A percentile compares a stretch with the other conserved stretches of the same genome.
These are phyloP conservation scores for Deroplatys truncata DNA, from an alignment of 2,888 invertebrate species.

Conservation along the genomic window DNA sequence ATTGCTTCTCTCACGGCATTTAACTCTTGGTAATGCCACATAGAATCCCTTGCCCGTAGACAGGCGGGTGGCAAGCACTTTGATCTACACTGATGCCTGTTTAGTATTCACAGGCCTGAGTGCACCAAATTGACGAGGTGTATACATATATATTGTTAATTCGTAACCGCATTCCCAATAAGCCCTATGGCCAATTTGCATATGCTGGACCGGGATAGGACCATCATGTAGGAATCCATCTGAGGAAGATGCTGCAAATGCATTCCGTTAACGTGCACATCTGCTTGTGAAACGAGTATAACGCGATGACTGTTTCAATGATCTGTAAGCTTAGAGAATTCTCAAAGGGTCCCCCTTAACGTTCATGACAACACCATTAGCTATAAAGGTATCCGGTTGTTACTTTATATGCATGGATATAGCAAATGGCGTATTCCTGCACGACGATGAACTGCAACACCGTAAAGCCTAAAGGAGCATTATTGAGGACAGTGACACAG, in stretches of 20 bases:
- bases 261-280: neutral
- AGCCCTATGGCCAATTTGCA: slow-evolving; percentile 3
- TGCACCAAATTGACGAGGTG: neutral
- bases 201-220: neutral
- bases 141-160: neutral
- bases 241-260: neutral
- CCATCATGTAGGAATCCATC: neutral
- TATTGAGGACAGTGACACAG: no score
- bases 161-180: neutral
- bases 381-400: neutral
- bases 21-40: neutral
- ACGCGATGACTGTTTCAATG: neutral
- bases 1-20: neutral
- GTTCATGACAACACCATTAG: no score
- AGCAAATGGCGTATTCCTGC: neutral
- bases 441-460: neutral
- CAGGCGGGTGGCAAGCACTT: neutral
- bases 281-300: neutral
- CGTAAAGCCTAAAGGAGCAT: neutral
- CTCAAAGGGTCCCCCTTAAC: neutral
- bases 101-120: neutral
- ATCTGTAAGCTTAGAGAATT: neutral
- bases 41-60: neutral
- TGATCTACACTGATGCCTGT: neutral
- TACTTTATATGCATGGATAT: neutral